Base-by-base conservation (phyloP, 2,113 vertebrate species). In the Crypturellus undulatus region DNA sequence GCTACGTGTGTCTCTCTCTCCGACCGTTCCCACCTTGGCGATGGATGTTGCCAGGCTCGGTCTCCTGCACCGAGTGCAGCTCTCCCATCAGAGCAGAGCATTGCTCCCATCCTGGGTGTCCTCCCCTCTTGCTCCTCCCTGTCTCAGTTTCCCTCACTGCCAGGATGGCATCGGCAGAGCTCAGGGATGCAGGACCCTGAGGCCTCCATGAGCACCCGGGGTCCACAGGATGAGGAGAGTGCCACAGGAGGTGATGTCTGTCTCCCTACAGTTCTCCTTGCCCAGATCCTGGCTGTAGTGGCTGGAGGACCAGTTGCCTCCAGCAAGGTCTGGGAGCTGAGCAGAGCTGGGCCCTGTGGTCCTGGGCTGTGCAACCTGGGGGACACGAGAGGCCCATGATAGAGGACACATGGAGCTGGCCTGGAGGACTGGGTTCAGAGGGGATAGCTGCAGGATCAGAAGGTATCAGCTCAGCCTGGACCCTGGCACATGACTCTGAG, bases 151-250 rank as follows among this genome's bases (percentile, higher is more conserved):
- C 58, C 86, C 72, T 38, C 30, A 12, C 0, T 32, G 54, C 54
- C 54, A 32, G 54, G 54, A 0, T 28, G 70, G 51, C 28, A 25
- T 49, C 12, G 1, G 5, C 54, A 60, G 60, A 79, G 17, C 28
- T 49, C 5, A 47, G 47, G 28, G 9, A 24, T 13, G 14, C 0
- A 2, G n/a, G 22, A 43, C 18, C 40, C 28, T 34, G 58, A 34
- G 54, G 21, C 4, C 38, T 59, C 34, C 8, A 1, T 6, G 34
- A 30, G 8, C 11, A 49, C 45, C 12, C 0, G 0, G 1, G 4
- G 64, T 34, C 71, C 54, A 14, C 43, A 36, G 32, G 30, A 42
- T 42, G 40, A 42, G 4, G 40, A 42, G 40, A 4, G n/a, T 13
- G 30, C 32, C 26, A 5, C 59, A 47, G 26, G 58, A 58, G 24